Evolutionary conservation across 2,113 vertebrate species (phyloP).

Genomic region (Oriolus oriolus): DNA sequence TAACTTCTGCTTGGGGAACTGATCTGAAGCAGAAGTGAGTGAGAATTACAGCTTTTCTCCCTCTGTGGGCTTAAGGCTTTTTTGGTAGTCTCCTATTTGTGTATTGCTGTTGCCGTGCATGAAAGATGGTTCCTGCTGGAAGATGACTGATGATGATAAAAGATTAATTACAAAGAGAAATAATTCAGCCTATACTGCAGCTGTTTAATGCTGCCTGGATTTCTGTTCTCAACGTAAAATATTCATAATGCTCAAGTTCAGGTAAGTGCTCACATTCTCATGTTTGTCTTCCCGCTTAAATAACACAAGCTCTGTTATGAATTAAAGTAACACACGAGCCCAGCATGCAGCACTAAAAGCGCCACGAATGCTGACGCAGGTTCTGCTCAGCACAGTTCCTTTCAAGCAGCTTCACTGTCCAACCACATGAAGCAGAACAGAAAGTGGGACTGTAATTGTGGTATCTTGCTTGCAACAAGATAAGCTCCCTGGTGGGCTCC

Average conservation of each 20-base stretch:
- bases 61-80: neutral
- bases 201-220: neutral
- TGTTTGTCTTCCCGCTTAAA: neutral
- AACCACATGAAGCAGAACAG: neutral
- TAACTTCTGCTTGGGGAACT: neutral
- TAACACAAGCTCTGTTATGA: neutral
- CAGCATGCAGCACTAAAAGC: neutral
- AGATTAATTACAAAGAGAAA: neutral
- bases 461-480: neutral
- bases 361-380: neutral
- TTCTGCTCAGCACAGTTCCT: neutral
- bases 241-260: neutral
- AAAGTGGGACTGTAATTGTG: neutral
- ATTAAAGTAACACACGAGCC: neutral
- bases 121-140: neutral
- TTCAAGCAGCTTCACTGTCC: neutral
- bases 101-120: neutral
- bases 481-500: neutral
- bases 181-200: neutral
- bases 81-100: neutral
- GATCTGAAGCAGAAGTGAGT: neutral
- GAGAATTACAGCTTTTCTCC: neutral
- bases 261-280: neutral
- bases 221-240: neutral
- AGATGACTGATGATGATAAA: neutral